Evolutionary conservation across 1,140 invertebrate genomes (phyloP).

Genomic region (Hyles vespertilio): DNA sequence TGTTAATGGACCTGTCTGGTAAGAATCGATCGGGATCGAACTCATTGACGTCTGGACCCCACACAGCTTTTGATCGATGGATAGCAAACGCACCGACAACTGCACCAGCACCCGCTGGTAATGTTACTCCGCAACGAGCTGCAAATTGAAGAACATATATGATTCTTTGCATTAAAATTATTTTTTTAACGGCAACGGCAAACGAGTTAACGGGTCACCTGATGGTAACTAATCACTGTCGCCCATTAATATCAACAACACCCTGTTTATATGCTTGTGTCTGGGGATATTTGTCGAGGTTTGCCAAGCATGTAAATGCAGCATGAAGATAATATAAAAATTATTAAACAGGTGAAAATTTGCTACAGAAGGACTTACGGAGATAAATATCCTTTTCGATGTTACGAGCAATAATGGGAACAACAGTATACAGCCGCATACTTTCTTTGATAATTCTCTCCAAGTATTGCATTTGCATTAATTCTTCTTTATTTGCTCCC

Average conservation of each 20-base stretch:
- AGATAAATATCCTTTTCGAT: slow-evolving; percentile 45
- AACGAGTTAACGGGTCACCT: too few species aligned
- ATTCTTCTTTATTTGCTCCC: slow-evolving; percentile 44
- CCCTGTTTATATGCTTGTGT: background rate
- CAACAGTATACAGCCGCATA: slow-evolving; percentile 57
- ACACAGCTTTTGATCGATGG: slow-evolving; percentile 65
- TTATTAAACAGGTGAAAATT: background rate
- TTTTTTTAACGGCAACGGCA: too few species aligned
- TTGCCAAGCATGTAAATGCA: too few species aligned
- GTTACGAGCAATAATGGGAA: slow-evolving; percentile 53
- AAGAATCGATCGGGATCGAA: slow-evolving; percentile 84
- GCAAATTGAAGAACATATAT: background rate
- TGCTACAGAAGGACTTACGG: slow-evolving; percentile 32
- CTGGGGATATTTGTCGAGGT: too few species aligned
- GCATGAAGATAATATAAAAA: too few species aligned
- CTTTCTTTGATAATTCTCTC: slow-evolving; percentile 65
- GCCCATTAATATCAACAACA: background rate
- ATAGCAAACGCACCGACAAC: slow-evolving; percentile 53
- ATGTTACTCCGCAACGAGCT: slow-evolving; percentile 36
- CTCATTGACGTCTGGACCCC: slow-evolving; percentile 26
- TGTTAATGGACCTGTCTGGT: slow-evolving; percentile 65
- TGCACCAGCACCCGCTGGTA: slow-evolving; percentile 46
- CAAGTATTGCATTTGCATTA: slow-evolving; percentile 48
- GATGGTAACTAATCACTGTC: background rate
- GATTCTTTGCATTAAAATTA: too few species aligned